Evolutionary conservation across 1,140 invertebrate genomes (phyloP), one percentile per base, ranked within the genome.

Genomic region (Tetraneura akinire): DNA sequence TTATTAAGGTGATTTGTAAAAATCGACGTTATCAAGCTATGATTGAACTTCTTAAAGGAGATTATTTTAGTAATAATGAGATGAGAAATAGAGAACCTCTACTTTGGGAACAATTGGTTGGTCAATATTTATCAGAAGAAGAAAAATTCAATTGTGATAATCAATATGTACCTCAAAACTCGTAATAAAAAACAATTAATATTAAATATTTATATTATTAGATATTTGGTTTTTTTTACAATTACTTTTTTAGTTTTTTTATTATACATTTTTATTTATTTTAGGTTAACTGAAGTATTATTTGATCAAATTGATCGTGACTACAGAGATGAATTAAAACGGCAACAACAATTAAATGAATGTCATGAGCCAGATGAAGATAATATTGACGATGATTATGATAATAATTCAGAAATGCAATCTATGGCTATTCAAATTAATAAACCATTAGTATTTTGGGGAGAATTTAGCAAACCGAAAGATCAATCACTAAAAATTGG

Each of bases 1-100:
- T 29, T 42, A 45, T 76, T 60, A 26, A 87, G 81, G 88, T 90
- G n/a, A 88, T 89, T 83, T 86, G 91, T 0, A 93, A 91, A 85
- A 96, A 97, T 86, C 87, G 94, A 82, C 87, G 96, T 64, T 97
- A 91, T 85, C 89, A 92, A 84, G 95, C 95, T 13, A 86, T 97
- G 84, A 90, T 93, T 82, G 87, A 90, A 83, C 85, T 98, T 55
- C 86, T 94, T 55, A 88, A 92, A 80, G 88, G 92, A 53, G 87
- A 89, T 32, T 97, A 97, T 86, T 98, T 98, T 83, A 93, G 91
- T 85, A 94, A 97, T 85, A 90, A 89, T 80, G 93, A 96, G 88
- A 98, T 98, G 95, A 95, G 95, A 89, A 92, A 91, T 82, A 86
- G 96, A 82, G 94, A 96, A 86, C 96, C 96, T 1, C 87, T 94